Percentiles rank a stretch among this genome's conserved stretches.
phyloP scores from a whole-genome alignment of 2,888 invertebrate species.

The Leucophora obtusa region DNA sequence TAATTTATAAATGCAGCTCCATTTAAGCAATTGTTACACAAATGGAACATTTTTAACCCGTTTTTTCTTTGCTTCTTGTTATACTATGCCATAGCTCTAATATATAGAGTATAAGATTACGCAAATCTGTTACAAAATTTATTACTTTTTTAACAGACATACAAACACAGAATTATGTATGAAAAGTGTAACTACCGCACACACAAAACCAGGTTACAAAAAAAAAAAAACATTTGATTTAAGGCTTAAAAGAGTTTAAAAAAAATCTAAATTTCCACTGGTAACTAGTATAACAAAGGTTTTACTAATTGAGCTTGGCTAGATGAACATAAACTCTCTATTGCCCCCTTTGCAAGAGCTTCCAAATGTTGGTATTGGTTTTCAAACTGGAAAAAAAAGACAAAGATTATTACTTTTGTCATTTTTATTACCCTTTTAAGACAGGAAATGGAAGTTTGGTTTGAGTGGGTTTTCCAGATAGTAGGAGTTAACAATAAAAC shows the following conservation, averaged over 20 bases:
- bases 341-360: too few relatives aligned
- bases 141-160: conserved; percentile 31
- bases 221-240: conserved; percentile 21
- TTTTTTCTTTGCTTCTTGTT: conserved; percentile 12
- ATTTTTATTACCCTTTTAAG: conserved; percentile 29
- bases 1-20: conserved; percentile 28
- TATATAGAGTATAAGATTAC: conserved; percentile 34
- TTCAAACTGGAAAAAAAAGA: neutral
- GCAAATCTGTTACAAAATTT: conserved; percentile 58
- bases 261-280: neutral
- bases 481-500: conserved; percentile 4
- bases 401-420: conserved; percentile 38
- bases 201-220: neutral
- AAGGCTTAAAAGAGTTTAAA: neutral
- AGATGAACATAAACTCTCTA: neutral
- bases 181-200: neutral
- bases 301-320: conserved; percentile 20
- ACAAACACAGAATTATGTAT: neutral
- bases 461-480: neutral
- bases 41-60: conserved; percentile 29
- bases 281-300: neutral
- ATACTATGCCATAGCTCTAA: conserved; percentile 15
- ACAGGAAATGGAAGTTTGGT: conserved; percentile 10
- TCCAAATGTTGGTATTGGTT: too few relatives aligned
- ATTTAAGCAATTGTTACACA: conserved; percentile 15